A percentile compares a stretch with the other conserved stretches of the same genome.
phyloP scores from a whole-genome alignment of 1,140 invertebrate genomes.

The Papilio helenus region DNA sequence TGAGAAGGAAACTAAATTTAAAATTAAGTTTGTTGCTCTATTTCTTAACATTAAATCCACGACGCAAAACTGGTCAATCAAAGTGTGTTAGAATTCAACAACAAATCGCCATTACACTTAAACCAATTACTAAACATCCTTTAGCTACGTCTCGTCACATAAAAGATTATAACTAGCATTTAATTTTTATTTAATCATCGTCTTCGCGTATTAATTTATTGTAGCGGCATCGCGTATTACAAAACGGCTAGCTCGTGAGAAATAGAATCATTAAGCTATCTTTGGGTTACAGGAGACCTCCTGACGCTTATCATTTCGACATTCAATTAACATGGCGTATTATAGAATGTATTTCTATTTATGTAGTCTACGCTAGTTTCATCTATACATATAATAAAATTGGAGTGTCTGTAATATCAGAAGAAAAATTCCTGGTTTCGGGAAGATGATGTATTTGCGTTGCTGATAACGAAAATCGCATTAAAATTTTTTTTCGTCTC shows the following conservation, averaged over 20 bases:
- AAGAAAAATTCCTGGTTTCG: too few species aligned
- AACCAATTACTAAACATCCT: background rate
- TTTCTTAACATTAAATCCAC: background rate
- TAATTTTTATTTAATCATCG: background rate
- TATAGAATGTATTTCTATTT: background rate
- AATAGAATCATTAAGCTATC: conserved; percentile 18
- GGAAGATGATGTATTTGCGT: too few species aligned
- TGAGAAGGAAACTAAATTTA: too few species aligned
- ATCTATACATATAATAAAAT: too few species aligned
- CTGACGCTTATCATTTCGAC: conserved; percentile 12
- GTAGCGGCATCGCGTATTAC: background rate
- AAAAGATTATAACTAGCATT: background rate
- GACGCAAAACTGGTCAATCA: too few species aligned
- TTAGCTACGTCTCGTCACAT: background rate
- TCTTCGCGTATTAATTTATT: conserved; percentile 1
- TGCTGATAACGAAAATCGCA: too few species aligned
- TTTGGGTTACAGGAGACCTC: conserved; percentile 7
- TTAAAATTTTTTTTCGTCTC: too few species aligned
- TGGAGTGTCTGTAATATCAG: too few species aligned
- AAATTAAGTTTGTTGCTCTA: too few species aligned
- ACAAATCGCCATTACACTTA: background rate
- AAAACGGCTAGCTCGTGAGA: conserved; percentile 1
- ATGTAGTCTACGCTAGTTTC: background rate
- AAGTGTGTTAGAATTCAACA: background rate
- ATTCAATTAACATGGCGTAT: conserved; percentile 25